Conservation (phyloP, 2,888 invertebrate genomes). For the Atethmia centrago region DNA sequence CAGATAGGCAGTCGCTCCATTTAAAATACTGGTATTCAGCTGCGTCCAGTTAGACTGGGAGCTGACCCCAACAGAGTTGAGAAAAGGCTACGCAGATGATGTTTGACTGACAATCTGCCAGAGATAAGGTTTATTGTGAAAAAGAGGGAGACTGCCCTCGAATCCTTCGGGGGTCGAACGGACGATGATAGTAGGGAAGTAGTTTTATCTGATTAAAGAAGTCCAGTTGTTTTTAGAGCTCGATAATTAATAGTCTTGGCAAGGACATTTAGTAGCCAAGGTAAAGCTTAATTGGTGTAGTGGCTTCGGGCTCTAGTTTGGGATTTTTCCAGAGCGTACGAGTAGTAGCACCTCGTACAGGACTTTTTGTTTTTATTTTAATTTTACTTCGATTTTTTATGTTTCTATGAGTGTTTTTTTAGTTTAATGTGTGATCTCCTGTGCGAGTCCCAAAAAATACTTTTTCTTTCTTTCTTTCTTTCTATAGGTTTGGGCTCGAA, state of each 20-base stretch:
- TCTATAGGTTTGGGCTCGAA: conserved; percentile 5
- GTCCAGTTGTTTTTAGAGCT: neutral
- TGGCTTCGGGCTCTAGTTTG: neutral
- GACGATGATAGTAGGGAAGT: neutral
- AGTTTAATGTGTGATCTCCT: too few relatives aligned
- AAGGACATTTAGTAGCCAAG: neutral
- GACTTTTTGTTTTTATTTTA: too few relatives aligned
- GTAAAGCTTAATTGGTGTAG: conserved; percentile 18
- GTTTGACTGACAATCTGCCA: too few relatives aligned
- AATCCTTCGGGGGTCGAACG: too few relatives aligned
- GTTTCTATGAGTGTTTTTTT: too few relatives aligned
- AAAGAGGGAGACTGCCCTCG: too few relatives aligned
- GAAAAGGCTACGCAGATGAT: neutral
- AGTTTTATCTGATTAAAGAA: neutral
- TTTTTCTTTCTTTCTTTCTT: too few relatives aligned
- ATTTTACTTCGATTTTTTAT: too few relatives aligned
- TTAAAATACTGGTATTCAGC: neutral
- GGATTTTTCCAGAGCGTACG: conserved; percentile 5
- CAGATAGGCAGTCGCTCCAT: neutral
- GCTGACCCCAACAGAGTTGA: neutral
- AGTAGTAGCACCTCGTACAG: too few relatives aligned
- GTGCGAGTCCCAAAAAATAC: too few relatives aligned
- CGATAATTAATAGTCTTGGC: neutral
- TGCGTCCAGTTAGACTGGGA: neutral
- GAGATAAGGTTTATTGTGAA: neutral